Conservation (phyloP, 2,888 invertebrate species). For the Tricholauxania praeusta region DNA sequence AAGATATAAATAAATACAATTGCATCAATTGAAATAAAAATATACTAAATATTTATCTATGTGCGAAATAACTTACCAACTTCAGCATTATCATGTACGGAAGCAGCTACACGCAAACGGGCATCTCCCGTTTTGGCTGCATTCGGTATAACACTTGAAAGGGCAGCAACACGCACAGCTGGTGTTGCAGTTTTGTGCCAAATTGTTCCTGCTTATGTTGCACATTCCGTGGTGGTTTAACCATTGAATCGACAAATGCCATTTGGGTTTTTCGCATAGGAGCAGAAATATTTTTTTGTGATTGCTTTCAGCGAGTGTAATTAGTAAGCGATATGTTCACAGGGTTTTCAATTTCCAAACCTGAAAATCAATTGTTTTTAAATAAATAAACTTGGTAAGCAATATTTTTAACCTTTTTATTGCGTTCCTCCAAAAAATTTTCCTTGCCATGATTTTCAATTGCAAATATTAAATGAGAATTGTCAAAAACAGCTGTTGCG, state of each 20-base stretch:
- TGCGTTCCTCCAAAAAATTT: too few species aligned
- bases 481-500: too few species aligned
- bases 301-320: conserved; percentile 82
- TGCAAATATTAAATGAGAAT: too few species aligned
- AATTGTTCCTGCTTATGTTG: conserved; percentile 82
- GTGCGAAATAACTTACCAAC: conserved; percentile 53
- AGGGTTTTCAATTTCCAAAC: too few species aligned
- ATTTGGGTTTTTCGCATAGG: conserved; percentile 90
- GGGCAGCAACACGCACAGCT: conserved; percentile 73
- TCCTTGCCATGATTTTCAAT: too few species aligned
- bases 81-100: conserved; percentile 62
- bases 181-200: conserved; percentile 79
- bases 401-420: too few species aligned
- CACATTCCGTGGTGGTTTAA: conserved; percentile 89
- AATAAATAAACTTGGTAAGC: too few species aligned
- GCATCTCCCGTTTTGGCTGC: conserved; percentile 66
- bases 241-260: conserved; percentile 90
- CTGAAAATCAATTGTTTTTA: too few species aligned
- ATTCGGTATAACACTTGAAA: conserved; percentile 69
- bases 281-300: conserved; percentile 78
- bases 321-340: too few species aligned
- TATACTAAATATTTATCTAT: neutral
- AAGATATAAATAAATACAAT: neutral
- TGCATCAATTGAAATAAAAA: neutral
- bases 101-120: conserved; percentile 57